A percentile compares a stretch with the other conserved stretches of the same genome.
Evolutionary conservation across 35 echinoderm and acorn worm genomes (phyloP).

Genomic region (Apostichopus parvimensis): DNA sequence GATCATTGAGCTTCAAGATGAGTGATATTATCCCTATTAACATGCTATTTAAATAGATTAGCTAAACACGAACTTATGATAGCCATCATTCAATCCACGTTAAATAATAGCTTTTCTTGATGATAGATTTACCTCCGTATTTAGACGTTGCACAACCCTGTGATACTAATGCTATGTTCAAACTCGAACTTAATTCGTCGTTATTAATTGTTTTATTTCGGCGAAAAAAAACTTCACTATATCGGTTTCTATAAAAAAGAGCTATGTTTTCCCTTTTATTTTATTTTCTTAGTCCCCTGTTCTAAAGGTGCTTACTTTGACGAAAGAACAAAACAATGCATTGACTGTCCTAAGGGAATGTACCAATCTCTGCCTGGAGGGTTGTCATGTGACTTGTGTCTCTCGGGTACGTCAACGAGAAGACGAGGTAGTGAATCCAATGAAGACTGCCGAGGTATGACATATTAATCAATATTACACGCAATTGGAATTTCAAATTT

Average conservation of each 20-base stretch:
- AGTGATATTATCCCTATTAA: neutral
- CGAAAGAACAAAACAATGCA: slow-evolving; percentile 18
- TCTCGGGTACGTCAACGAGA: slow-evolving; percentile 55
- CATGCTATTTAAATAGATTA: neutral
- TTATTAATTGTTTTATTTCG: neutral
- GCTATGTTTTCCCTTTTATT: neutral
- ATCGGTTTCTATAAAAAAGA: neutral
- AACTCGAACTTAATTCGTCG: too few species aligned
- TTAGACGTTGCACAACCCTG: too few species aligned
- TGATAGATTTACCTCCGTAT: too few species aligned
- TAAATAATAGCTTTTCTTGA: too few species aligned
- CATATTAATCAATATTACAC: neutral
- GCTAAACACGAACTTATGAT: too few species aligned
- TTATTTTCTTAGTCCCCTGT: slow-evolving; percentile 66
- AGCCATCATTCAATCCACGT: too few species aligned
- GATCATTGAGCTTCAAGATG: neutral
- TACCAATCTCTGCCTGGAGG: slow-evolving; percentile 64
- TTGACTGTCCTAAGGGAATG: slow-evolving; percentile 59
- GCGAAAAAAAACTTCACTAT: neutral
- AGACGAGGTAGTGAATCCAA: slow-evolving; percentile 42
- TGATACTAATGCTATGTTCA: too few species aligned
- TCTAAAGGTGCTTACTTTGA: slow-evolving; percentile 73
- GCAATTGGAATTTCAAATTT: too few species aligned
- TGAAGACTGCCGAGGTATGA: slow-evolving; percentile 70
- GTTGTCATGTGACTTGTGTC: slow-evolving; percentile 64